A percentile compares a stretch with the other conserved stretches of the same genome.
phyloP scores from a whole-genome alignment of 2,888 invertebrate species.

The Drosophila prostipennis region DNA sequence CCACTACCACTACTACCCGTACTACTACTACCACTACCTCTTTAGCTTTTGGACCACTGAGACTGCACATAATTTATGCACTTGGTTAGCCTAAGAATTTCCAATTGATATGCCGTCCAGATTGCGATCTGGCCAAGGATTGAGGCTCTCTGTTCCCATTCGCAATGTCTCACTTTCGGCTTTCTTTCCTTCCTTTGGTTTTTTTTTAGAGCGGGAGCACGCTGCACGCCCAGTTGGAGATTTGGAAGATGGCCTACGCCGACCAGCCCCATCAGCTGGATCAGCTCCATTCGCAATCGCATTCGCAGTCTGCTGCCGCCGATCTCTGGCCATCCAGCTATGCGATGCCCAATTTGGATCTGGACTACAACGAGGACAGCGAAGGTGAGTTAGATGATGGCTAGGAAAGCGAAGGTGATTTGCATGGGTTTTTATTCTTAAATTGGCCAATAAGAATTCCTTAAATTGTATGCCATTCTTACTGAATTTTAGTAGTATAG shows the following conservation, averaged over 20 bases:
- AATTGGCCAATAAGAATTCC: too few relatives aligned
- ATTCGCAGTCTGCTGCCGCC: conserved; percentile 5
- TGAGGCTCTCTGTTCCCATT: conserved; percentile 50
- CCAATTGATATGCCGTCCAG: conserved; percentile 70
- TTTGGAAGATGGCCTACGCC: conserved; percentile 93
- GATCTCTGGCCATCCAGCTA: conserved; percentile 68
- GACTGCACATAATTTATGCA: conserved; percentile 60
- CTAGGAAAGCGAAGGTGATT: background rate
- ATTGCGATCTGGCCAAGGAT: conserved; percentile 74
- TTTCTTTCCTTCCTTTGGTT: conserved; percentile 10
- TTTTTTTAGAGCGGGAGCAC: conserved; percentile 90
- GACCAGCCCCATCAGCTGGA: conserved; percentile 79
- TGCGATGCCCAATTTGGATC: conserved; percentile 67
- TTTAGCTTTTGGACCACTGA: conserved; percentile 8
- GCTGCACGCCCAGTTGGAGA: conserved; percentile 93
- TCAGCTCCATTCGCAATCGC: conserved; percentile 29
- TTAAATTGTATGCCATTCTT: too few relatives aligned
- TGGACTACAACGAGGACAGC: conserved; percentile 73
- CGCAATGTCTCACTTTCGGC: conserved; percentile 44
- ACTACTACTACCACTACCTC: background rate
- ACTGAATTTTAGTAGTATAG: too few relatives aligned
- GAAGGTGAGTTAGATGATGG: conserved; percentile 72
- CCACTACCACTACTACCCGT: background rate
- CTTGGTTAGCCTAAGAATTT: conserved; percentile 68
- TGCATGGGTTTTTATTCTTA: background rate